phyloP scores from a whole-genome alignment of 2,113 vertebrate genomes.

The Holacanthus passer region DNA sequence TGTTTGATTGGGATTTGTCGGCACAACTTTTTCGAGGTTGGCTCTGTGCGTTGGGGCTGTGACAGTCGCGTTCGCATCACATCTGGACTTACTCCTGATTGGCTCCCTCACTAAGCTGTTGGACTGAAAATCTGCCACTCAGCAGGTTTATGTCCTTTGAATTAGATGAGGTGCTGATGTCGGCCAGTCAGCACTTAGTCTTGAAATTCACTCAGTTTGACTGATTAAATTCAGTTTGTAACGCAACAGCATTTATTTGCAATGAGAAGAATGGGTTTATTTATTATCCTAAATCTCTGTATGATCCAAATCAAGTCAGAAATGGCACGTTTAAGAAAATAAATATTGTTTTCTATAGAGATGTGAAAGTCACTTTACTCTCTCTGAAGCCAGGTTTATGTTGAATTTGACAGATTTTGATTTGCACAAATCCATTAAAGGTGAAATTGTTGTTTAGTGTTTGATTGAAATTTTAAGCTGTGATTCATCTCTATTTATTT shows the following conservation, averaged over 20 bases:
- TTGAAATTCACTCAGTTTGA: conserved; percentile 22
- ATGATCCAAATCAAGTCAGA: neutral
- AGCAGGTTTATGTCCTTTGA: conserved; percentile 24
- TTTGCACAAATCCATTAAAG: neutral
- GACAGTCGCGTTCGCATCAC: conserved; percentile 1
- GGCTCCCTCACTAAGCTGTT: conserved; percentile 6
- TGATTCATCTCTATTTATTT: neutral
- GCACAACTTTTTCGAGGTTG: neutral
- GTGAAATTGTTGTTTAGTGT: neutral
- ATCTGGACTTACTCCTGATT: conserved; percentile 10
- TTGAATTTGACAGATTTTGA: neutral
- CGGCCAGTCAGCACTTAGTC: conserved; percentile 17
- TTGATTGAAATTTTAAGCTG: neutral
- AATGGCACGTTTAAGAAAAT: neutral
- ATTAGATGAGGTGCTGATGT: conserved; percentile 28
- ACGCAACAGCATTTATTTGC: neutral
- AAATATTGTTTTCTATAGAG: neutral
- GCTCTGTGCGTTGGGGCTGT: neutral
- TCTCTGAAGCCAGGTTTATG: neutral
- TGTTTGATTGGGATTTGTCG: neutral
- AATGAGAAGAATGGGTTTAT: neutral
- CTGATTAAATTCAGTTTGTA: conserved; percentile 11
- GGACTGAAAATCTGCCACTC: neutral
- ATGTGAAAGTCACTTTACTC: neutral
- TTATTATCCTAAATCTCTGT: neutral